Base-by-base conservation (phyloP, 2,888 invertebrate genomes). In the Oscheius sp. region DNA sequence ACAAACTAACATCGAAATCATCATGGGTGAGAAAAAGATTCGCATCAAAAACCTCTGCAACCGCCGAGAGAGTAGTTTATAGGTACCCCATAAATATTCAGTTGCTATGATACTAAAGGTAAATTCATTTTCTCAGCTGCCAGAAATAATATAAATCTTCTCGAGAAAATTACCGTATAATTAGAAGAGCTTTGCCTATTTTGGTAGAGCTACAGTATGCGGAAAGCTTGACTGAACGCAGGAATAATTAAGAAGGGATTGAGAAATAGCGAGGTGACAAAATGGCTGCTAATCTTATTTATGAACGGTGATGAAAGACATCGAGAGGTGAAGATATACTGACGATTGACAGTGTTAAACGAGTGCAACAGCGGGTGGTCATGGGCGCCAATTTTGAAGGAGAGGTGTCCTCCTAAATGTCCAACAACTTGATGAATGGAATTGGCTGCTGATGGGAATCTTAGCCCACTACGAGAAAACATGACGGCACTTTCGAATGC, bases 401-500 rank as follows among this genome's bases (percentile, higher is more conserved):
- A 29, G 58, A 35, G 25, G 25, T 29, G 58, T 27, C 58, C 58
- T 3, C 58, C 27, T 27, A 58, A 61, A 18, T 61, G 23, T 55
- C 55, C 55, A 41, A 61, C 61, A 61, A 61, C 41, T 55, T 55
- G 66, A 66, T 66, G 49, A 66, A 66, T 66, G 66, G 52, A 25
- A 66, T 66, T 52, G 66, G 49, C 7, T 46, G 63, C 41, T 63
- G 52, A 66, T 66, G 66, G 52, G 52, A 52, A 66, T 49, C 64
- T 49, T 49, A n/a, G 25, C 64, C n/a, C n/a, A n/a, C n/a, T 16
- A 13, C 35, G 16, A 18, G 35, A 66, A 66, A 52, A 66, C 66
- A 66, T 52, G 41, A 61, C 49, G 21, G 63, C 21, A 66, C 66
- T 66, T 66, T 66, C 66, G 66, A 66, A 66, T 66, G 66, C 66